Evolutionary conservation across 2,888 invertebrate species (phyloP), one percentile per base, ranked within the genome.

Genomic region (Drosophila kanekoi): DNA sequence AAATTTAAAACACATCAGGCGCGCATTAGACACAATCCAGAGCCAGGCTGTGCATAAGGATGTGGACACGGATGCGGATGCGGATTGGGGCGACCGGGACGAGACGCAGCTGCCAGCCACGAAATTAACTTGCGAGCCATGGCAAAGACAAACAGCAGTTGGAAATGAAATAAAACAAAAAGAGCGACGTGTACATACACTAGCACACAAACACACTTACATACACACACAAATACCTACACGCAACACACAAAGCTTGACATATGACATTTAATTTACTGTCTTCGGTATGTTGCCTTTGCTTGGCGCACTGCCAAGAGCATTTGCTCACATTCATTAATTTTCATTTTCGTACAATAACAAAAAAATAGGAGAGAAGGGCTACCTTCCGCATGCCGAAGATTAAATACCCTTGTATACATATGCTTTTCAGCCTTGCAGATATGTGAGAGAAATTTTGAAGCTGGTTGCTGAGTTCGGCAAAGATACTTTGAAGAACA

Each of bases 201-300:
- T 37, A 16, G 57, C 48, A 43, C 16, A 44, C 13, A 53, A 20
- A 52, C 20, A 53, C n/a, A 68, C 47, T 51, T n/a, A 35, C 23
- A 53, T 51, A 47, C 38, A 58, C 35, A 56, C 62, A 32, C 43
- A 65, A 38, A 28, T 8, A 28, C 28, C 8, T 28, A 28, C 8
- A 8, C 28, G 28, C 28, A 28, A 69, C 54, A 61, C 13, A 63
- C 18, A 67, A 67, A 79, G 74, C 79, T 85, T 89, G 89, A 87
- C 87, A 86, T 87, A 87, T 84, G 85, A 89, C 87, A 89, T 86
- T 86, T 86, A 89, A 89, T 89, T 86, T 86, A 85, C 82, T 87
- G 86, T 86, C 73, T 87, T 77, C 67, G 72, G 77, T 75, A 65
- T 85, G 84, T 73, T 77, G 81, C 77, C 66, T 80, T 73, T 60